Evolutionary conservation across 2,797 vertebrate species (phyloP).

Genomic region (Falco biarmicus): DNA sequence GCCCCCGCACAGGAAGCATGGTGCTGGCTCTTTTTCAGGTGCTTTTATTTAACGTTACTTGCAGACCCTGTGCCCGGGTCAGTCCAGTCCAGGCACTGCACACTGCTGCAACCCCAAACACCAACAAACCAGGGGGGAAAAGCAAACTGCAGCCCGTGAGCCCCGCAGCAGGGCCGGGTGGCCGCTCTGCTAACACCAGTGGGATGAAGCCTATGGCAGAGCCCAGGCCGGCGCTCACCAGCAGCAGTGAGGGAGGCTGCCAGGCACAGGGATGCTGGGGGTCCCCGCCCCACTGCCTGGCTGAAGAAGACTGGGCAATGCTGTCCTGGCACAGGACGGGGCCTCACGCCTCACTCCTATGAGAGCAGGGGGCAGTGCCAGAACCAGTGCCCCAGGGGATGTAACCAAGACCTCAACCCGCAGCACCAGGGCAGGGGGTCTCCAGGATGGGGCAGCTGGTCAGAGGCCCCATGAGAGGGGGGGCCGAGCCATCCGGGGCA

Average conservation of each 20-base stretch:
- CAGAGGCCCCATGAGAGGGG: not conserved
- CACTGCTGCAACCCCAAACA: not conserved
- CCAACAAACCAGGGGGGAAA: not conserved
- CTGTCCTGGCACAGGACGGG: not conserved
- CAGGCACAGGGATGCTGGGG: not conserved
- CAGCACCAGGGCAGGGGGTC: not conserved
- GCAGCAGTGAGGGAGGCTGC: not conserved
- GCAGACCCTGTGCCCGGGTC: not conserved
- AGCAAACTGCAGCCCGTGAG: not conserved
- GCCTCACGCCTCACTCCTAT: accelerated
- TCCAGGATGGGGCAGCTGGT: not conserved
- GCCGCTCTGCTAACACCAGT: accelerated
- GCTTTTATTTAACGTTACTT: conserved; percentile 5
- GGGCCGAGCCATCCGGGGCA: not conserved
- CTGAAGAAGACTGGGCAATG: too few relatives aligned
- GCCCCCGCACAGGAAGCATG: not conserved
- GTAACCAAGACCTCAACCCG: not conserved
- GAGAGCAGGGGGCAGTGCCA: not conserved
- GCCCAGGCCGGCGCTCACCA: not conserved
- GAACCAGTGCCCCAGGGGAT: accelerated
- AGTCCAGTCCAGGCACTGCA: not conserved
- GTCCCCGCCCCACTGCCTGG: not conserved
- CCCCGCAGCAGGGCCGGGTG: accelerated
- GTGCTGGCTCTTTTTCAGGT: not conserved
- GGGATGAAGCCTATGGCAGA: not conserved